Base-by-base conservation (phyloP, 2,888 invertebrate genomes). In the Geophilus truncorum region DNA sequence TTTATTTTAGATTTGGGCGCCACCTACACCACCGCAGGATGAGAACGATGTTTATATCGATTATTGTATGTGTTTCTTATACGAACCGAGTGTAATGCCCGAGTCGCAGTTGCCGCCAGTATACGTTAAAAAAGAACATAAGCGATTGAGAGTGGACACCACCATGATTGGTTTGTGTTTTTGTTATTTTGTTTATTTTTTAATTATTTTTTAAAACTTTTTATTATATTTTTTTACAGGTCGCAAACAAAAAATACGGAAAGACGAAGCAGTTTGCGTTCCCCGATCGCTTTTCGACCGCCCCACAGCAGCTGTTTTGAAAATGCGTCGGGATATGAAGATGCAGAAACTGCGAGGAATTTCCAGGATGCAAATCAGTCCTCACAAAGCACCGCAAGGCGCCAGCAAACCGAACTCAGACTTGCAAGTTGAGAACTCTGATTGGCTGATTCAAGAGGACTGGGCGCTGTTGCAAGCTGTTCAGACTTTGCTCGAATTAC, bases 1-100 rank as follows among this genome's bases (percentile, higher is more conserved):
- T 23, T 78, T n/a, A 7, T 57, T 79, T 36, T n/a, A 97, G 97
- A 92, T 96, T 90, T 98, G 98, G 97, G 92, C 94, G 84, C 98
- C 98, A 80, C 98, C 97, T 81, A 98, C 98, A 23, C 98, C 98
- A 81, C 97, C 98, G 12, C 92, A 93, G 86, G 94, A 94, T 87
- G 96, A 96, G 85, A 92, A 93, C 86, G 98, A 98, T 87, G 90
- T 96, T 81, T 96, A 96, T 89, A 92, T 95, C 84, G 97, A 98
- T 87, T 91, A 91, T 84, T 92, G 94, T 82, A 88, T 95, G 87
- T 91, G 92, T 82, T 94, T 95, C 86, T 90, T 97, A 82, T 98
- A 98, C 88, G 94, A 96, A 82, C 87, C 87, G 6, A 86, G 85
- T 6, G 89, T 90, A 84, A 94, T 95, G 90, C 89, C 93, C 9